Conservation (phyloP, 2,888 invertebrate species). For the Agrotis clavis region DNA sequence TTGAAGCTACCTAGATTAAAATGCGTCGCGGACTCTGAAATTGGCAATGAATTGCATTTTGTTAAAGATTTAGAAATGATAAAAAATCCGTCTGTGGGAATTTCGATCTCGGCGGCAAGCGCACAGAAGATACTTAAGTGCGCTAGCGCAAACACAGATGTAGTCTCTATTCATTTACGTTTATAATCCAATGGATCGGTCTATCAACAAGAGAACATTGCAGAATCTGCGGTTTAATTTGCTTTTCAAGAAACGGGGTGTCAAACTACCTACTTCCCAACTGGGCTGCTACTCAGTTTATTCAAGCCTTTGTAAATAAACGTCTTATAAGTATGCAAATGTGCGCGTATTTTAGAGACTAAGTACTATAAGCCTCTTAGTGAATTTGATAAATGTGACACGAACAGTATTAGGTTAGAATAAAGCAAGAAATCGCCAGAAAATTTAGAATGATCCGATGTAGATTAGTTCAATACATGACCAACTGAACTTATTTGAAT, state of each 20-base stretch:
- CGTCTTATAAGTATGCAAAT: slow-evolving; percentile 14
- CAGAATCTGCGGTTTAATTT: too few relatives aligned
- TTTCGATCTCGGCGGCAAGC: not conserved
- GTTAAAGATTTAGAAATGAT: not conserved
- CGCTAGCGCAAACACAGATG: not conserved
- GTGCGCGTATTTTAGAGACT: slow-evolving; percentile 6
- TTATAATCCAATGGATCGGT: too few relatives aligned
- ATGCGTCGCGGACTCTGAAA: not conserved
- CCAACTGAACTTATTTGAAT: slow-evolving; percentile 24
- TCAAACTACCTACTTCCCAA: not conserved
- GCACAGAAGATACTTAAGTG: too few relatives aligned
- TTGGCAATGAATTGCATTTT: slow-evolving; percentile 33
- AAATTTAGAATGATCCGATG: slow-evolving; percentile 12
- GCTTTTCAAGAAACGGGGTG: not conserved
- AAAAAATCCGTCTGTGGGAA: not conserved
- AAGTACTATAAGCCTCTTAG: slow-evolving; percentile 21
- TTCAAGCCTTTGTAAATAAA: not conserved
- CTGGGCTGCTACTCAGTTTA: not conserved
- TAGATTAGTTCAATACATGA: slow-evolving; percentile 23
- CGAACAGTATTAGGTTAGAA: slow-evolving; percentile 20
- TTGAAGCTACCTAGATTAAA: not conserved
- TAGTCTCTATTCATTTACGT: not conserved
- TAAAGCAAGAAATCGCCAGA: slow-evolving; percentile 13
- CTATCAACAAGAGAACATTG: not conserved
- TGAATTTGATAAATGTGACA: slow-evolving; percentile 32